Percentiles rank a stretch among this genome's conserved stretches.
phyloP scores from a whole-genome alignment of 1,140 invertebrate species.

The Nymphalis io region DNA sequence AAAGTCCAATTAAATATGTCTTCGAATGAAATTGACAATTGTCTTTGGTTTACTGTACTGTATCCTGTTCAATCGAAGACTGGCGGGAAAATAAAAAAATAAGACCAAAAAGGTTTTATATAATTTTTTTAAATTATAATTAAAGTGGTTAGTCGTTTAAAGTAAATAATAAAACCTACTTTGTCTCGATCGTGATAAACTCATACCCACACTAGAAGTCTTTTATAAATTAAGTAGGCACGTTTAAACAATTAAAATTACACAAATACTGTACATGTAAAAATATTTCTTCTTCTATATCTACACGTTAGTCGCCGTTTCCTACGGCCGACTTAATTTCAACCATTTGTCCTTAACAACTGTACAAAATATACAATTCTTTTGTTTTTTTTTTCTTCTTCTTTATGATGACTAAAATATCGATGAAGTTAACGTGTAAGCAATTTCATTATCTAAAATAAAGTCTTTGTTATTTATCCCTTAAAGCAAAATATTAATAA shows the following conservation, averaged over 20 bases:
- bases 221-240: slow-evolving; percentile 63
- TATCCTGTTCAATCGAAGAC: slow-evolving; percentile 22
- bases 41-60: slow-evolving; percentile 54
- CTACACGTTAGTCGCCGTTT: slow-evolving; percentile 51
- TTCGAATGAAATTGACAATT: slow-evolving; percentile 13
- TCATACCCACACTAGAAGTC: slow-evolving; percentile 31
- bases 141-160: slow-evolving; percentile 30
- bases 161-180: slow-evolving; percentile 33
- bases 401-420: slow-evolving; percentile 31
- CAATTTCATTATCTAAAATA: slow-evolving; percentile 42
- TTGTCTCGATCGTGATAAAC: slow-evolving; percentile 15
- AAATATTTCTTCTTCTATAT: slow-evolving; percentile 54
- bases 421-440: slow-evolving; percentile 32
- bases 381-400: slow-evolving; percentile 1
- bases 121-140: slow-evolving; percentile 17
- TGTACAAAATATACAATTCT: slow-evolving; percentile 45
- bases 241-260: slow-evolving; percentile 43
- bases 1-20: neutral
- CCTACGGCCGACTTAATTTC: slow-evolving; percentile 6
- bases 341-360: slow-evolving; percentile 26
- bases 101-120: slow-evolving; percentile 2
- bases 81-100: slow-evolving; percentile 37
- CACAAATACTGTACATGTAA: slow-evolving; percentile 65
- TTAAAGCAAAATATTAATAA: slow-evolving; percentile 22
- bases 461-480: slow-evolving; percentile 41